These are phyloP conservation scores for Oryzias melastigma DNA, from an alignment of 2,113 vertebrate species.

Conservation along the genomic window DNA sequence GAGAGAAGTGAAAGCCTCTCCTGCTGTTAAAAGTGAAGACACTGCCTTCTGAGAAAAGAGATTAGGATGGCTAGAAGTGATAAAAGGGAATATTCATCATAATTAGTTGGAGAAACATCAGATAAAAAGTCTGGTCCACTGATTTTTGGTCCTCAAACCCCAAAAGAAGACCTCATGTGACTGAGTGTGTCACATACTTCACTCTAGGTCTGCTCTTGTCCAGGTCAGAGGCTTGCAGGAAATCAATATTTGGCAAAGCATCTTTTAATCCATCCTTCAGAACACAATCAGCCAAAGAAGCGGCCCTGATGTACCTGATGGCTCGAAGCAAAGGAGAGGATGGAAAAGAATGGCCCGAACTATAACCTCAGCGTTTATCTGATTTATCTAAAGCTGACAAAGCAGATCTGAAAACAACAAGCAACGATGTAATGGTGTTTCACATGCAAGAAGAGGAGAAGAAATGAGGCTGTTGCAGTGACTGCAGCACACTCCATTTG, in stretches of 20 bases:
- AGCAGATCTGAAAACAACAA: slow-evolving; percentile 1
- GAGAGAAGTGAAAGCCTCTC: slow-evolving; percentile 4
- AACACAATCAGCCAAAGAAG: slow-evolving; percentile 77
- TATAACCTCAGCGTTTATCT: slow-evolving; percentile 63
- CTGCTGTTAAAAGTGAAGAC: slow-evolving; percentile 64
- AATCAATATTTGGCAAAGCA: slow-evolving; percentile 67
- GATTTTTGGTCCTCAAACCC: slow-evolving; percentile 7
- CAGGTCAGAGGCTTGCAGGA: slow-evolving; percentile 31
- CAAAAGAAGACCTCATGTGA: neutral
- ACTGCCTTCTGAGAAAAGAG: slow-evolving; percentile 33
- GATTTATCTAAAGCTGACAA: slow-evolving; percentile 30
- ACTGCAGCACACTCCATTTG: slow-evolving; percentile 39
- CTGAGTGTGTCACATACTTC: slow-evolving; percentile 18
- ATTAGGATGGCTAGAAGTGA: neutral
- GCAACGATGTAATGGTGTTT: slow-evolving; percentile 1
- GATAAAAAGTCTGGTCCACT: neutral
- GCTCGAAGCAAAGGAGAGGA: slow-evolving; percentile 67
- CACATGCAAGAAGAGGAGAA: slow-evolving; percentile 3
- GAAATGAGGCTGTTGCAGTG: slow-evolving; percentile 24
- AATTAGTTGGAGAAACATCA: neutral
- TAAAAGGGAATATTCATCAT: neutral
- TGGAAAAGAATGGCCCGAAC: neutral
- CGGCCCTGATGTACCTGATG: slow-evolving; percentile 57
- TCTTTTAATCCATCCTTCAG: slow-evolving; percentile 80
- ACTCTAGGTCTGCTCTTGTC: slow-evolving; percentile 15